These are phyloP conservation scores for Lemur catta DNA, from an alignment of 2,797 vertebrate species.

Conservation along the genomic window DNA sequence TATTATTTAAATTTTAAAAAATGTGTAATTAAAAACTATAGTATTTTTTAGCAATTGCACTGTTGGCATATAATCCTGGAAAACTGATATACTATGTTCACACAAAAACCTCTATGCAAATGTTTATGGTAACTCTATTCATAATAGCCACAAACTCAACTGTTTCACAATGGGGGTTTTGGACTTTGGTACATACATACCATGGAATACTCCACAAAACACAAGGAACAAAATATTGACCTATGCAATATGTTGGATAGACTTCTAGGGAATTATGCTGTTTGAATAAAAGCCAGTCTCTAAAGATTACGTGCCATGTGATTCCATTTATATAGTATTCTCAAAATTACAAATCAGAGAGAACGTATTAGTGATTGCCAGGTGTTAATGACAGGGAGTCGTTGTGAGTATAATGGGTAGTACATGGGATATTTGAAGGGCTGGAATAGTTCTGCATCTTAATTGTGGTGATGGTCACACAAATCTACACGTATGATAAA, in stretches of 20 bases:
- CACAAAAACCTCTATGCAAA: neutral
- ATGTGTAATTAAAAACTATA: neutral
- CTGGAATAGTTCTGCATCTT: neutral
- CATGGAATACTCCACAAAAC: neutral
- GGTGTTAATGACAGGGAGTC: neutral
- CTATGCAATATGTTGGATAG: neutral
- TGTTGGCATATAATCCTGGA: neutral
- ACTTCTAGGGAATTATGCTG: neutral
- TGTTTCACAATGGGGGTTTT: neutral
- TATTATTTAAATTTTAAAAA: neutral
- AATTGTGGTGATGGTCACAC: neutral
- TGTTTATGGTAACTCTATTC: neutral
- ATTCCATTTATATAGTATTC: neutral
- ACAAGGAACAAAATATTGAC: neutral
- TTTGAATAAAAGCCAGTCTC: neutral
- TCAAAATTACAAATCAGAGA: neutral
- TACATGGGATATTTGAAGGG: neutral
- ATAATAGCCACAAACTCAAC: neutral
- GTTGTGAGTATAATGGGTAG: neutral
- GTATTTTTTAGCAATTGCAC: neutral
- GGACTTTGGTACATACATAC: neutral
- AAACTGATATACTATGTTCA: neutral
- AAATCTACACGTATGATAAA: neutral
- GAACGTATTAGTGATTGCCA: neutral
- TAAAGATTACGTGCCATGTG: neutral